These are phyloP conservation scores for Megaustenia siamemsis DNA, from an alignment of 2,888 invertebrate genomes.

Conservation along the genomic window DNA sequence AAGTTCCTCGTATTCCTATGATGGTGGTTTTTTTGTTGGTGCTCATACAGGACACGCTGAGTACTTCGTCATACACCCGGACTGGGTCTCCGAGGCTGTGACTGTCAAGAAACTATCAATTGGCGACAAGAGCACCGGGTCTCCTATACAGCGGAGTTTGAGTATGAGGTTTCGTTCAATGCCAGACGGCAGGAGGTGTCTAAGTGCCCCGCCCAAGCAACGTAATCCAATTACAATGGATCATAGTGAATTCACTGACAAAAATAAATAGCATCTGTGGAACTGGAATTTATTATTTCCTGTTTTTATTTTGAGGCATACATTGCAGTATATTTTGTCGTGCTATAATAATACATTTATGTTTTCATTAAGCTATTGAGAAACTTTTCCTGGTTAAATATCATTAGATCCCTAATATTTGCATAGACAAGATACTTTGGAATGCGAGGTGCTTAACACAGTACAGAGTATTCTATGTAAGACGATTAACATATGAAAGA, in stretches of 20 bases:
- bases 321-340: too few relatives aligned
- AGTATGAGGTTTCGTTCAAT: background rate
- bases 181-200: constrained; percentile 69
- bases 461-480: too few relatives aligned
- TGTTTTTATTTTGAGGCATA: too few relatives aligned
- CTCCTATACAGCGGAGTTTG: constrained; percentile 1
- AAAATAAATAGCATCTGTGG: background rate
- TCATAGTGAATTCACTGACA: background rate
- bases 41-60: constrained; percentile 65
- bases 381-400: too few relatives aligned
- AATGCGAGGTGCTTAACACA: too few relatives aligned
- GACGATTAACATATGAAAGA: too few relatives aligned
- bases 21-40: constrained; percentile 72
- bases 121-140: constrained; percentile 2
- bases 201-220: constrained; percentile 74
- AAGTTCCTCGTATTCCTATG: constrained; percentile 66
- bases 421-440: too few relatives aligned
- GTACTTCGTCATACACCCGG: constrained; percentile 77
- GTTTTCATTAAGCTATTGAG: too few relatives aligned
- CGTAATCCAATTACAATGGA: constrained; percentile 76
- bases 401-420: too few relatives aligned
- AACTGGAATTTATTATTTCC: too few relatives aligned
- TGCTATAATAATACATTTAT: too few relatives aligned
- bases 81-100: constrained; percentile 78
- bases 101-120: constrained; percentile 71